Evolutionary conservation across 2,797 vertebrate genomes (phyloP).

Genomic region (Channallabes apus): DNA sequence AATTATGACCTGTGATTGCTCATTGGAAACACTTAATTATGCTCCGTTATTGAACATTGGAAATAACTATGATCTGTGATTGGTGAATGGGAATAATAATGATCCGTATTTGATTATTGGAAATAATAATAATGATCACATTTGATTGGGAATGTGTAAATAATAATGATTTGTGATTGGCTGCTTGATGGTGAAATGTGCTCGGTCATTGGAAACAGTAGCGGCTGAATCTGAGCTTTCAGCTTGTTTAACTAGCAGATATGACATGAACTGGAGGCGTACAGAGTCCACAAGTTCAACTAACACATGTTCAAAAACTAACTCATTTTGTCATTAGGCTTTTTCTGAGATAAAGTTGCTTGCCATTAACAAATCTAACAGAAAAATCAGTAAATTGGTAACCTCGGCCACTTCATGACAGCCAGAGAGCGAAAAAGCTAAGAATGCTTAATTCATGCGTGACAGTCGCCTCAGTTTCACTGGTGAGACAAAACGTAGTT

Average conservation of each 20-base stretch:
- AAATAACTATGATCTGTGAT: background rate
- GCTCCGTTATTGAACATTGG: background rate
- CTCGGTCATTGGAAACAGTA: background rate
- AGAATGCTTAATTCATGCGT: background rate
- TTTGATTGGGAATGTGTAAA: background rate
- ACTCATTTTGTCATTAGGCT: background rate
- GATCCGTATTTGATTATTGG: background rate
- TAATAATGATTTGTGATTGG: background rate
- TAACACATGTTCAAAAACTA: background rate
- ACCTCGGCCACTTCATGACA: too few species aligned
- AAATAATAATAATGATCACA: background rate
- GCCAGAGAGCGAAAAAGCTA: background rate
- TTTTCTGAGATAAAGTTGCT: background rate
- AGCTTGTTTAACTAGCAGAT: background rate
- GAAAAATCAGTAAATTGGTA: too few species aligned
- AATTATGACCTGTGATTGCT: background rate
- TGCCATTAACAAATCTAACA: background rate
- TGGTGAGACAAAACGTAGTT: background rate
- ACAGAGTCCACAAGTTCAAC: background rate
- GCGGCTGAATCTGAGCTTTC: background rate
- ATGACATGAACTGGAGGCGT: background rate
- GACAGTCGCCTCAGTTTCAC: constrained; percentile 4
- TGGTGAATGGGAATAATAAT: background rate
- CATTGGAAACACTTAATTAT: too few species aligned
- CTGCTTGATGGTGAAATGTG: background rate